Evolutionary conservation across 2,888 invertebrate species (phyloP).

Genomic region (Kryphioiulus occultus): DNA sequence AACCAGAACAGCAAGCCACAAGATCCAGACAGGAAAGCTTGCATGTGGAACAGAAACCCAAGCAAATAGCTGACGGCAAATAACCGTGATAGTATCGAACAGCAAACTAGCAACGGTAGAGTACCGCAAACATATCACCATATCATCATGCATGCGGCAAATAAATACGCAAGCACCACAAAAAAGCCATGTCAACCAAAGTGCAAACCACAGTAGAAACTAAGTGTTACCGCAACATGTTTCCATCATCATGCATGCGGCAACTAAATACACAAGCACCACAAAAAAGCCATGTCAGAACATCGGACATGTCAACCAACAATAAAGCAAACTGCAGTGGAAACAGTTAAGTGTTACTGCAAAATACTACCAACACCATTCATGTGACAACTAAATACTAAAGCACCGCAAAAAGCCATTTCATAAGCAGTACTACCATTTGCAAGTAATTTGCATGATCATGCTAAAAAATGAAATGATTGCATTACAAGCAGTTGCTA

Average conservation of each 20-base stretch:
- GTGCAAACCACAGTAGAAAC: background rate
- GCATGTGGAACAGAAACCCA: background rate
- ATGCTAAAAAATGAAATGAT: background rate
- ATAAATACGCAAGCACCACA: background rate
- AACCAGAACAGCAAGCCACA: no score
- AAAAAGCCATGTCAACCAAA: background rate
- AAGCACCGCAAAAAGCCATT: no score
- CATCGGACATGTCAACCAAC: background rate
- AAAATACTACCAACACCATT: no score
- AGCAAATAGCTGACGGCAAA: background rate
- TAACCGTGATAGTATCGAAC: no score
- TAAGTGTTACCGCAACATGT: background rate
- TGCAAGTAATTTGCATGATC: background rate
- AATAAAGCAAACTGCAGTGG: no score
- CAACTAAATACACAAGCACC: background rate
- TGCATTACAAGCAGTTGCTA: background rate
- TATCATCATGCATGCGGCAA: background rate
- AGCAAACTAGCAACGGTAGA: background rate
- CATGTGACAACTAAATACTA: no score
- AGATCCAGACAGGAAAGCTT: background rate
- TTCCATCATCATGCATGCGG: background rate
- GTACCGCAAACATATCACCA: background rate
- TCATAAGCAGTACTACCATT: no score
- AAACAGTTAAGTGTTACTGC: no score
- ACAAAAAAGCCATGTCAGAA: no score